Percentiles rank a stretch among this genome's conserved stretches.
Evolutionary conservation across 2,888 invertebrate species (phyloP).

Genomic region (Spodoptera picta): DNA sequence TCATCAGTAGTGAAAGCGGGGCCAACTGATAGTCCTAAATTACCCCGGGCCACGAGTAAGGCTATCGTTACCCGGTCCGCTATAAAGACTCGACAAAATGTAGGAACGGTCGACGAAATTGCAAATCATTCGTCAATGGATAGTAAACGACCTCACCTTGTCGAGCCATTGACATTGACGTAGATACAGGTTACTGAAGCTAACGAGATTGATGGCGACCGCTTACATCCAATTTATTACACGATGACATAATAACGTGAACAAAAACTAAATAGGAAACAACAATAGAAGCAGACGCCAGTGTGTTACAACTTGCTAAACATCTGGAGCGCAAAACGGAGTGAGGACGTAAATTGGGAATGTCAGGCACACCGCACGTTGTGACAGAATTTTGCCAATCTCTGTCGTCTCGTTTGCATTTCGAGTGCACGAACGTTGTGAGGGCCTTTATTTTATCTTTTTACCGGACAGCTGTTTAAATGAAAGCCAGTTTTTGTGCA

Average conservation of each 20-base stretch:
- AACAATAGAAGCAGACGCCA: slow-evolving; percentile 33
- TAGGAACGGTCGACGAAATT: slow-evolving; percentile 64
- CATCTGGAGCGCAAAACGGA: slow-evolving; percentile 25
- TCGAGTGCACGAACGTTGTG: slow-evolving; percentile 68
- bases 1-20: slow-evolving; percentile 81
- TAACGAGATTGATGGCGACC: slow-evolving; percentile 63
- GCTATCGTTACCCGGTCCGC: slow-evolving; percentile 65
- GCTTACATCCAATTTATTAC: slow-evolving; percentile 49
- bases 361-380: slow-evolving; percentile 56
- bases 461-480: slow-evolving; percentile 77
- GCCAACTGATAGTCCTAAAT: slow-evolving; percentile 79
- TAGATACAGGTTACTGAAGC: slow-evolving; percentile 62
- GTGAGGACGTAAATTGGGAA: slow-evolving; percentile 52
- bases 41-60: slow-evolving; percentile 70
- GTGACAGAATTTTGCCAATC: slow-evolving; percentile 70
- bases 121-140: slow-evolving; percentile 76
- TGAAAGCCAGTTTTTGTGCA: slow-evolving; percentile 78
- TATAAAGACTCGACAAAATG: slow-evolving; percentile 63
- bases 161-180: slow-evolving; percentile 71
- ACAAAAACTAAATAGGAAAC: slow-evolving; percentile 43
- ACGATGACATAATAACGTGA: slow-evolving; percentile 47
- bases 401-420: slow-evolving; percentile 78
- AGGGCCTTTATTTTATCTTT: slow-evolving; percentile 76
- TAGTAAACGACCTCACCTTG: slow-evolving; percentile 70
- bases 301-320: slow-evolving; percentile 22